Evolutionary conservation across 2,797 vertebrate genomes (phyloP), one percentile per base, ranked within the genome.

Genomic region (Anabacerthia variegaticeps): DNA sequence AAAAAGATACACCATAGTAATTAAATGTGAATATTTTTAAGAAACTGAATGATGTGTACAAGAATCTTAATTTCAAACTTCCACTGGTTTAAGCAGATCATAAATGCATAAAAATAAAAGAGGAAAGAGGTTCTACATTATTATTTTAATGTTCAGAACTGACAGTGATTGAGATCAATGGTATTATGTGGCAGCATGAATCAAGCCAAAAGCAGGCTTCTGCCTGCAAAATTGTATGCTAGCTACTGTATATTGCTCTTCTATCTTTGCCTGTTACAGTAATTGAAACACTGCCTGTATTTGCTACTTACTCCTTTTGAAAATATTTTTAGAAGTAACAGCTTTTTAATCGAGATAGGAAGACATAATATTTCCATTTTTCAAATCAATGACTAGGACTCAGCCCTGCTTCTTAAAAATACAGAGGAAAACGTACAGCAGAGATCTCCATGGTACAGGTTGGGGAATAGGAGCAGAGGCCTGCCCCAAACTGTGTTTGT

Each of bases 81-180:
- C 36, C 61, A 51, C 44, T 82, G 87, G 81, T 92, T 92, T 82
- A 88, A 79, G 73, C 30, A 78, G 49, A 69, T 84, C 55, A 67
- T 52, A 92, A 85, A 88, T 30, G 49, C 59, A 34, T 36, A 79
- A 94, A 93, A 93, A 76, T 75, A 75, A 85, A 85, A 78, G 76
- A 86, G 32, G 59, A 63, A 91, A 89, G 52, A 51, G 85, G 79
- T 72, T 86, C 73, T 78, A 72, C 73, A 59, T 91, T 94, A 92
- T 81, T 82, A 92, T 94, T 95, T 94, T 86, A 87, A 95, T 56
- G 49, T 67, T 93, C 89, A 93, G 65, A 75, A 86, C 34, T 95
- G 89, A 92, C 89, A 93, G 94, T 93, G 93, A 95, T 94, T 93
- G 95, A 97, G 89, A 95, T 96, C 91, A 90, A 69, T 61, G 74